Conservation (phyloP, 2,888 invertebrate genomes). For the Apoderus coryli region DNA sequence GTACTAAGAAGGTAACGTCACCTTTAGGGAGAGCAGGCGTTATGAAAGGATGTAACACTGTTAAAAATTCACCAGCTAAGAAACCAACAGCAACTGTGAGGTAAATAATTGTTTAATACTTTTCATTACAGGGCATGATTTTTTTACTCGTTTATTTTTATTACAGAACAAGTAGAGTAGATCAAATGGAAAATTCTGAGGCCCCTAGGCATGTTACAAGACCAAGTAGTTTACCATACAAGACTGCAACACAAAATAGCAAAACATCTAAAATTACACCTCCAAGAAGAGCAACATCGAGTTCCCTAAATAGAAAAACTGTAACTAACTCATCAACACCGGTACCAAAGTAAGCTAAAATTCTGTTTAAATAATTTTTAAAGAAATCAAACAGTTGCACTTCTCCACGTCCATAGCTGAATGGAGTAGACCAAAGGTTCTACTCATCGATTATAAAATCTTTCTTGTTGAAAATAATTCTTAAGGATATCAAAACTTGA, state of each 20-base stretch:
- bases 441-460: too few species aligned
- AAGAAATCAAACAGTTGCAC: too few species aligned
- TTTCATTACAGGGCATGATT: too few species aligned
- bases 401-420: too few species aligned
- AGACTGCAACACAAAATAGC: conserved; percentile 30
- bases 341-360: conserved; percentile 36
- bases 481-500: too few species aligned
- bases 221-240: conserved; percentile 58
- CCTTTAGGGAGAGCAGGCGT: conserved; percentile 23
- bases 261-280: conserved; percentile 30
- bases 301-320: conserved; percentile 43
- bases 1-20: conserved; percentile 30
- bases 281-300: conserved; percentile 51
- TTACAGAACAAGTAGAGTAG: conserved; percentile 45
- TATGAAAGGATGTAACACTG: conserved; percentile 12
- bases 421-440: too few species aligned
- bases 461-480: too few species aligned
- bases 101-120: too few species aligned
- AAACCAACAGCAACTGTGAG: conserved; percentile 19
- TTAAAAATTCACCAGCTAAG: conserved; percentile 19
- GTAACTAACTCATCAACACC: conserved; percentile 22
- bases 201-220: conserved; percentile 34
- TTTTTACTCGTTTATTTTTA: too few species aligned
- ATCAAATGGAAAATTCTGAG: conserved; percentile 34
- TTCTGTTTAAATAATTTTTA: too few species aligned